phyloP scores from a whole-genome alignment of 2,113 vertebrate genomes.

The Struthidea cinerea region DNA sequence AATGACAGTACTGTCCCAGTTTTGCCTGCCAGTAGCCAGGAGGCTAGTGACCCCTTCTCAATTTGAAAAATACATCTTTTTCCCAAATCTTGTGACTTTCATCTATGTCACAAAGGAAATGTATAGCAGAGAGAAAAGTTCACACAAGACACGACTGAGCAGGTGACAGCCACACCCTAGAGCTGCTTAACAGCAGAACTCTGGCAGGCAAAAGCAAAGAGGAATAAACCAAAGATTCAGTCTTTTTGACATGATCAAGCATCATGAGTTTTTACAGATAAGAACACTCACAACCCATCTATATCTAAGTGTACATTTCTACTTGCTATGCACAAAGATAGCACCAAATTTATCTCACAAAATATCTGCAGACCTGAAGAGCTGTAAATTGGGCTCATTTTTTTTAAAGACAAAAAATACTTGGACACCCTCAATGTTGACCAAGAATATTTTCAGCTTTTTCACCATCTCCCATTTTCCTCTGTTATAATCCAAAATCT shows the following conservation, averaged over 20 bases:
- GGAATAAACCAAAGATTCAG: neutral
- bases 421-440: neutral
- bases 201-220: neutral
- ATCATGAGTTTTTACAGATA: neutral
- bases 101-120: neutral
- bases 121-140: neutral
- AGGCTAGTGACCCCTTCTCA: neutral
- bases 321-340: neutral
- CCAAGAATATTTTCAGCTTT: neutral
- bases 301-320: neutral
- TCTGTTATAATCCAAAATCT: neutral
- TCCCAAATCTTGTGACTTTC: neutral
- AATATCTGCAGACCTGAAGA: neutral
- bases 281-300: neutral
- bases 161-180: neutral
- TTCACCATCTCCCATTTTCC: neutral
- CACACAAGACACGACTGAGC: fast-evolving
- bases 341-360: neutral
- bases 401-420: neutral
- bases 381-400: neutral
- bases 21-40: neutral
- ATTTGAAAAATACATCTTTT: neutral
- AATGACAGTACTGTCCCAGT: neutral
- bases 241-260: neutral
- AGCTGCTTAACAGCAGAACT: neutral